Conservation (phyloP, 1,140 invertebrate species). For the Vanessa tameamea region DNA sequence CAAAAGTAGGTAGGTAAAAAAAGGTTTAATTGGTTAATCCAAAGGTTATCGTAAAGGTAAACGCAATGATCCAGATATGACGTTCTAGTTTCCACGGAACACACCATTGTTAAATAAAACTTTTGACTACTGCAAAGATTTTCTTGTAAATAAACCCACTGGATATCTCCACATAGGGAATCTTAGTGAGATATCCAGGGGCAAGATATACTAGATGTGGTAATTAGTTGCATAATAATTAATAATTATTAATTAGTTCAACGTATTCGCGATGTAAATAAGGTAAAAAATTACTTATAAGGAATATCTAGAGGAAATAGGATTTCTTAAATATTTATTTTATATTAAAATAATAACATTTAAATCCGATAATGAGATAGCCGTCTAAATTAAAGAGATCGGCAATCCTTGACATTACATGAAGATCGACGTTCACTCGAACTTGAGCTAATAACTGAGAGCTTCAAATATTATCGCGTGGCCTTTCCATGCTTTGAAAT, state of each 20-base stretch:
- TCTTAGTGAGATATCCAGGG: too few relatives aligned
- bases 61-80: background rate
- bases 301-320: too few relatives aligned
- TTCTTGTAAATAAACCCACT: too few relatives aligned
- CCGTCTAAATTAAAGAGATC: constrained; percentile 18
- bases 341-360: too few relatives aligned
- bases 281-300: too few relatives aligned
- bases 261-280: too few relatives aligned
- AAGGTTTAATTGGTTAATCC: background rate
- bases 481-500: constrained; percentile 1
- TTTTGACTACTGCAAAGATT: too few relatives aligned
- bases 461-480: constrained; percentile 1
- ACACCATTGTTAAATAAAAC: background rate
- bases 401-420: constrained; percentile 50
- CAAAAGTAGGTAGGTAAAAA: background rate
- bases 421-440: constrained; percentile 47
- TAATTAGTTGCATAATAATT: too few relatives aligned
- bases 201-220: too few relatives aligned
- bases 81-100: constrained; percentile 1
- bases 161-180: too few relatives aligned
- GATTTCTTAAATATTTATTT: too few relatives aligned
- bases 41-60: background rate
- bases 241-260: too few relatives aligned
- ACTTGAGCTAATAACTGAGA: constrained; percentile 34
- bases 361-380: background rate